These are phyloP conservation scores for Paraescarpia echinospica DNA, from an alignment of 1,140 invertebrate genomes.

Conservation along the genomic window DNA sequence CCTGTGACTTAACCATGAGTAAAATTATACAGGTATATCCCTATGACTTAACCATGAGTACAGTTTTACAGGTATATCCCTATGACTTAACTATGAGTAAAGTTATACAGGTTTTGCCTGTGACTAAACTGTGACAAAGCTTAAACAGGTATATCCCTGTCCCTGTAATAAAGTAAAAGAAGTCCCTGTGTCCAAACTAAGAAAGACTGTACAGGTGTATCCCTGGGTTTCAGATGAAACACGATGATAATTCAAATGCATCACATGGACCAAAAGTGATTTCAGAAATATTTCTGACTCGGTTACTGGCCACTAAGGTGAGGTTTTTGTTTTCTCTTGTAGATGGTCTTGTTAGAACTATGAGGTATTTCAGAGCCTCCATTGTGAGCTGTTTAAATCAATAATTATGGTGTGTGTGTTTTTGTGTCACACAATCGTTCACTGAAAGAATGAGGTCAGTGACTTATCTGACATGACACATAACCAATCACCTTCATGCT, in stretches of 20 bases:
- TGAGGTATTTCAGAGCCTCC: neutral
- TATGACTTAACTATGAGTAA: too few species aligned
- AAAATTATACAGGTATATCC: too few species aligned
- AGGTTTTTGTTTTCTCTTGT: constrained; percentile 14
- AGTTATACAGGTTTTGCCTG: too few species aligned
- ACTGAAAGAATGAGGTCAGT: neutral
- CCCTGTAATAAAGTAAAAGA: too few species aligned
- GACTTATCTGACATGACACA: neutral
- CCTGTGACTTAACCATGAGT: too few species aligned
- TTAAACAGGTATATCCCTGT: neutral
- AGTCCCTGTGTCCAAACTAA: neutral
- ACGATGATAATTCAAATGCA: constrained; percentile 89
- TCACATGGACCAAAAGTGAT: constrained; percentile 98
- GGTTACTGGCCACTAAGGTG: constrained; percentile 93
- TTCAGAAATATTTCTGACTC: constrained; percentile 97
- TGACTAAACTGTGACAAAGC: neutral
- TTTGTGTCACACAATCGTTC: neutral
- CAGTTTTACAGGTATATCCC: too few species aligned
- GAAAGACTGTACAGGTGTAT: neutral
- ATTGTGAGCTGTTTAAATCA: neutral
- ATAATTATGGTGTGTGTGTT: neutral
- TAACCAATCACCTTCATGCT: neutral
- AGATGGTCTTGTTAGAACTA: neutral
- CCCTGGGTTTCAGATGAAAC: constrained; percentile 59
- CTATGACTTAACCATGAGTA: too few species aligned